Conservation (phyloP, 2,888 invertebrate genomes). For the Nomada fucata region DNA sequence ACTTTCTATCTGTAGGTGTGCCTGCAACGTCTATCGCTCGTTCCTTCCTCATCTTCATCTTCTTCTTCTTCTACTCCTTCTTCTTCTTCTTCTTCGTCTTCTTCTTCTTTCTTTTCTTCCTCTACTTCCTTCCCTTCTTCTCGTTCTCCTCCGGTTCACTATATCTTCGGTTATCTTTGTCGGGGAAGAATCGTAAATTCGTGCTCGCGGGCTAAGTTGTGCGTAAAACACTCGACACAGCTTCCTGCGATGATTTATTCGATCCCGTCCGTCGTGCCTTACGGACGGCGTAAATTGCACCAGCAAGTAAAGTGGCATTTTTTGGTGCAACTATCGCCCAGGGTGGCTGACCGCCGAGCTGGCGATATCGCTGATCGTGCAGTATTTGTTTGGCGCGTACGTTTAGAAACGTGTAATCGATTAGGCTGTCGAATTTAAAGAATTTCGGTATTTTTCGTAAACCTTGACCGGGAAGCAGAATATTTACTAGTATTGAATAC, state of each 20-base stretch:
- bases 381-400: background rate
- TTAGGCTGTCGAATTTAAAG: conserved; percentile 3
- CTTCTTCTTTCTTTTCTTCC: background rate
- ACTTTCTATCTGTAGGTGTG: conserved; percentile 2
- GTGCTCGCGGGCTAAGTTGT: conserved; percentile 58
- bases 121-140: background rate
- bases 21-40: conserved; percentile 25
- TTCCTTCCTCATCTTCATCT: conserved; percentile 21
- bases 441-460: background rate
- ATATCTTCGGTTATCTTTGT: conserved; percentile 71
- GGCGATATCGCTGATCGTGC: background rate
- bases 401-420: background rate
- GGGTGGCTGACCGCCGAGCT: conserved; percentile 7
- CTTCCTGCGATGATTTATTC: conserved; percentile 70
- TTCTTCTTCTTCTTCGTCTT: background rate
- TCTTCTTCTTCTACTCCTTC: background rate
- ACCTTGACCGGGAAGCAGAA: too few species aligned
- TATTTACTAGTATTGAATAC: too few species aligned
- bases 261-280: conserved; percentile 65
- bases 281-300: conserved; percentile 73
- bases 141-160: conserved; percentile 46
- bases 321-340: conserved; percentile 21
- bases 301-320: conserved; percentile 43
- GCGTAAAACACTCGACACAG: conserved; percentile 54
- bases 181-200: conserved; percentile 72